phyloP scores from a whole-genome alignment of 1,140 invertebrate species.

The Heliconius eleuchia region DNA sequence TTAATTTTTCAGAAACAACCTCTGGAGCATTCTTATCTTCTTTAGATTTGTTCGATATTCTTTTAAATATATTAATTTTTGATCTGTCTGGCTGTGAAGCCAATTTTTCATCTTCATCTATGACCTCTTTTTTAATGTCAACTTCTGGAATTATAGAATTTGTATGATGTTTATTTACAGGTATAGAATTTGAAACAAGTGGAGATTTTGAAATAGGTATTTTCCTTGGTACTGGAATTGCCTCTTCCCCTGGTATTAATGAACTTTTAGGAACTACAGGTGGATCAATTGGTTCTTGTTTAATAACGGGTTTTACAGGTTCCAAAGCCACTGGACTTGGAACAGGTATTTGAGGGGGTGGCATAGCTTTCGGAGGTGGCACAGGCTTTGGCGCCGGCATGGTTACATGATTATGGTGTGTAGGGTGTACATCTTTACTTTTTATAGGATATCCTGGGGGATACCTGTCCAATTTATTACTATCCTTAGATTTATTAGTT shows the following conservation, averaged over 20 bases:
- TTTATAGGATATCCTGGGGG: slow-evolving; percentile 67
- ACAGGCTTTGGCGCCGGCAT: slow-evolving; percentile 58
- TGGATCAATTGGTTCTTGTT: slow-evolving; percentile 68
- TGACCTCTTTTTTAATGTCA: slow-evolving; percentile 78
- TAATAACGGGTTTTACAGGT: slow-evolving; percentile 61
- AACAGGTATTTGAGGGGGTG: slow-evolving; percentile 37
- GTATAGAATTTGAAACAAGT: slow-evolving; percentile 63
- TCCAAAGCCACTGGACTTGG: slow-evolving; percentile 45
- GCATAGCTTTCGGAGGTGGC: slow-evolving; percentile 45
- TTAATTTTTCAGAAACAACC: slow-evolving; percentile 74
- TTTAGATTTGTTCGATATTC: slow-evolving; percentile 89
- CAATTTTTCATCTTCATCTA: slow-evolving; percentile 86
- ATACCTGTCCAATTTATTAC: slow-evolving; percentile 74
- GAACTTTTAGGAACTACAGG: slow-evolving; percentile 39
- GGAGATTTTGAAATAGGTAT: slow-evolving; percentile 74
- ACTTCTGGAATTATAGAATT: slow-evolving; percentile 71
- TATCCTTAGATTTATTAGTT: slow-evolving; percentile 78
- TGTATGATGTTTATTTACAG: slow-evolving; percentile 70
- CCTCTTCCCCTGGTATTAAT: slow-evolving; percentile 56
- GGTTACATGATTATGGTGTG: slow-evolving; percentile 72
- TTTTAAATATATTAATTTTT: slow-evolving; percentile 93
- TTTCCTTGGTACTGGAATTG: slow-evolving; percentile 74
- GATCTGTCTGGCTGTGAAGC: slow-evolving; percentile 89
- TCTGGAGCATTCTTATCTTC: slow-evolving; percentile 82
- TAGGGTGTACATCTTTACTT: slow-evolving; percentile 72